Base-by-base conservation (phyloP, 1,140 invertebrate genomes). In the Paramacrobiotus metropolitanus region DNA sequence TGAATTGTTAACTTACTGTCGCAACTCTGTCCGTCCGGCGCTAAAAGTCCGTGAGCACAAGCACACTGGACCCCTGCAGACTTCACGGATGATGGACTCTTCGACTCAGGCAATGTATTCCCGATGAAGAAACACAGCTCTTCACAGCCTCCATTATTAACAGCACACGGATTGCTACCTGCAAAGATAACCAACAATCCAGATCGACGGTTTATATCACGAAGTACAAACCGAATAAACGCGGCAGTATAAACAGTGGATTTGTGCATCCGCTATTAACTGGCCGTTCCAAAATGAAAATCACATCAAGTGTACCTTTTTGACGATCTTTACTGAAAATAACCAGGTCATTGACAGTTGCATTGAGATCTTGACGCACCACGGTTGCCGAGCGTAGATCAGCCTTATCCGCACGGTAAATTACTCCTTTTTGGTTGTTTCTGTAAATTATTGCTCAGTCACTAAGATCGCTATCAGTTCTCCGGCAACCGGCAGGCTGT, bases 41-140 rank as follows among this genome's bases (percentile, higher is more conserved):
- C 74, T 4, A 85, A 71, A 60, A 78, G 77, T 24, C 83, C 84
- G 73, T 86, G 83, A 30, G 83, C 79, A 69, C 85, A 87, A 30
- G 78, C 80, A 72, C 85, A 87, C n/a, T n/a, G n/a, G n/a, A n/a
- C n/a, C n/a, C n/a, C n/a, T n/a, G n/a, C n/a, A n/a, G n/a, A n/a
- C n/a, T n/a, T n/a, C n/a, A n/a, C n/a, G n/a, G n/a, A n/a, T n/a
- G n/a, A n/a, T n/a, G n/a, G n/a, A n/a, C n/a, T 29, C 79, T 74
- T 30, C 79, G 75, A 45, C 75, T 72, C 21, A 73, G 75, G n/a
- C n/a, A n/a, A n/a, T n/a, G n/a, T n/a, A n/a, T 66, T 61, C 2
- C 85, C 85, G 67, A 81, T 80, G 70, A 77, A 87, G 15, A 90
- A 75, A 70, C 87, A 91, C 24, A 91, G 73, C 65, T 85, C 81